A percentile compares a stretch with the other conserved stretches of the same genome.
These are phyloP conservation scores for Melanerpes formicivorus DNA, from an alignment of 2,113 vertebrate genomes.

Conservation along the genomic window DNA sequence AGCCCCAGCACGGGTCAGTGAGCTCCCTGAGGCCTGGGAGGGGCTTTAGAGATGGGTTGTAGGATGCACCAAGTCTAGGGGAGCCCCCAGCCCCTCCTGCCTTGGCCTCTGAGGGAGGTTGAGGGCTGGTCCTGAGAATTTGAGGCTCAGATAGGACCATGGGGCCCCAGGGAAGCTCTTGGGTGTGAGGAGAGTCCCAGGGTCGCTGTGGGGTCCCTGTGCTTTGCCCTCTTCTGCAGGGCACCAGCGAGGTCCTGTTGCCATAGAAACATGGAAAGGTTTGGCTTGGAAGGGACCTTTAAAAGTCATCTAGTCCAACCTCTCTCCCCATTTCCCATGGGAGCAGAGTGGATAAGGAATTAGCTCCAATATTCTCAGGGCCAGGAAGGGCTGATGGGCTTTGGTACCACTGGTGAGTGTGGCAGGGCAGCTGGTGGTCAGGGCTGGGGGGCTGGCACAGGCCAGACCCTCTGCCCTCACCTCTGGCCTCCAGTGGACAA, in stretches of 20 bases:
- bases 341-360: neutral
- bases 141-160: no score
- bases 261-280: no score
- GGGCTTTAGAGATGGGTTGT: neutral
- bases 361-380: accelerated
- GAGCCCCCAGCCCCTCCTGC: neutral
- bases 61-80: neutral
- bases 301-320: no score
- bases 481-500: neutral
- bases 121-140: neutral
- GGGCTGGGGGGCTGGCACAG: accelerated
- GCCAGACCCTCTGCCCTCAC: neutral
- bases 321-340: neutral
- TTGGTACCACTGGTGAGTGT: accelerated
- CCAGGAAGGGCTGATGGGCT: neutral
- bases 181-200: neutral
- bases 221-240: neutral
- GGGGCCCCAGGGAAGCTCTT: neutral
- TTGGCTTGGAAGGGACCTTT: no score
- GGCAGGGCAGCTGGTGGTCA: neutral
- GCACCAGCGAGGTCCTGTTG: neutral
- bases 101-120: accelerated
- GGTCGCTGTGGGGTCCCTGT: neutral
- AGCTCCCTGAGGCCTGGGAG: accelerated
- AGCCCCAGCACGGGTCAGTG: accelerated